phyloP scores from a whole-genome alignment of 2,888 invertebrate species.

The Noctua janthina region DNA sequence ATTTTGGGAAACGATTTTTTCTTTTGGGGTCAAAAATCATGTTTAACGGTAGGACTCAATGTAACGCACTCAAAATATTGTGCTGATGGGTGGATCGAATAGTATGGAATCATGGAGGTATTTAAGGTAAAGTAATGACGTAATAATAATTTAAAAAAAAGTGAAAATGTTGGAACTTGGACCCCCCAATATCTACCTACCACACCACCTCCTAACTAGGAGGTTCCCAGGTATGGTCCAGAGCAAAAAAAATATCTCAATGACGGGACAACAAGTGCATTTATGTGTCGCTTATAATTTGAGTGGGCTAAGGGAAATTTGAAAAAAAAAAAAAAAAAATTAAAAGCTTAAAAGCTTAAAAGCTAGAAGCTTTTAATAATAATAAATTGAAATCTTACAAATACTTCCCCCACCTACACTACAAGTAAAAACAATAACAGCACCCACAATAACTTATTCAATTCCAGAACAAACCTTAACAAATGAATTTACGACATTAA shows the following conservation, averaged over 20 bases:
- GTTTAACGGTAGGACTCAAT: background rate
- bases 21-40: background rate
- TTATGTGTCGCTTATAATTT: background rate
- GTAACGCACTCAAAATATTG: background rate
- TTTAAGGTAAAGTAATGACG: no score
- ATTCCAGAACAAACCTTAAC: slow-evolving; percentile 25
- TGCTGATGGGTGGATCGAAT: background rate
- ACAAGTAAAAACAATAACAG: background rate
- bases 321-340: no score
- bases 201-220: no score
- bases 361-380: no score
- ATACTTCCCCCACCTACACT: background rate
- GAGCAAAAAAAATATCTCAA: background rate
- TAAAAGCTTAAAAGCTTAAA: no score
- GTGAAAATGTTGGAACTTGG: background rate
- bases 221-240: no score
- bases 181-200: background rate
- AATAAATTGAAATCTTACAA: background rate
- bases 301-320: background rate
- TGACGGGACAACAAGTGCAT: background rate
- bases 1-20: background rate
- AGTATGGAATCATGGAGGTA: background rate
- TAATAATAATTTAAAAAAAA: no score
- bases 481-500: slow-evolving; percentile 48
- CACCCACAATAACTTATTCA: slow-evolving; percentile 19